Base-by-base conservation (phyloP, 2,113 vertebrate genomes). In the Entelurus aequoreus region DNA sequence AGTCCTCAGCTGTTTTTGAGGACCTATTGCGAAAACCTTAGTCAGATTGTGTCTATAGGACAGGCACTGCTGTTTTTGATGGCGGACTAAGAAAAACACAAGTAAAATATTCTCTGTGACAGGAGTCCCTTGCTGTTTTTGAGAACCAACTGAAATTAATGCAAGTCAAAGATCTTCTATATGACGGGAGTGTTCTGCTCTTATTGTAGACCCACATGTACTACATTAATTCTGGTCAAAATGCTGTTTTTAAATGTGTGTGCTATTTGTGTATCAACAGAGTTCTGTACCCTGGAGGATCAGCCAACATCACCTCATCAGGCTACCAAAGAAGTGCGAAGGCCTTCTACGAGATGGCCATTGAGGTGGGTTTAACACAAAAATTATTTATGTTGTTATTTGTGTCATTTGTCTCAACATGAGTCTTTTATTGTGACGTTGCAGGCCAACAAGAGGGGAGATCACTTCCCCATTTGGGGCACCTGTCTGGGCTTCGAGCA, bases 401-500 rank as follows among this genome's bases (percentile, higher is more conserved):
- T 21, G 10, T 1, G 14, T 12, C 47, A 21, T 13, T 8, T 21
- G 10, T 1, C 5, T 9, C 4, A 57, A 16, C 35, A 48, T 47
- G 28, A 28, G 14, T 4, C 14, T 63, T 21, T 11, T 3, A 4
- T 6, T 6, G 3, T 82, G n/a, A 13, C 72, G 28, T 71, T 75
- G 84, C 48, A 99, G 97, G 94, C 94, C 48, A 94, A 93, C 4
- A 69, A 89, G 11, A 73, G 78, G 14, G 92, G 93, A 6, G 95
- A 97, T 84, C 92, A 94, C 75, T 99, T 99, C 75, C 96, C 97
- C 2, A 68, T 98, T 11, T 99, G 94, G 95, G 97, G 95, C 8
- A 98, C 95, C 0, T 99, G 97, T 66, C 90, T 99, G 6, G 97
- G 97, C 47, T 93, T 94, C 0, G 92, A 99, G 72, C 82, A 91